Evolutionary conservation across 2,888 invertebrate genomes (phyloP).

Genomic region (Masnerella sp.): DNA sequence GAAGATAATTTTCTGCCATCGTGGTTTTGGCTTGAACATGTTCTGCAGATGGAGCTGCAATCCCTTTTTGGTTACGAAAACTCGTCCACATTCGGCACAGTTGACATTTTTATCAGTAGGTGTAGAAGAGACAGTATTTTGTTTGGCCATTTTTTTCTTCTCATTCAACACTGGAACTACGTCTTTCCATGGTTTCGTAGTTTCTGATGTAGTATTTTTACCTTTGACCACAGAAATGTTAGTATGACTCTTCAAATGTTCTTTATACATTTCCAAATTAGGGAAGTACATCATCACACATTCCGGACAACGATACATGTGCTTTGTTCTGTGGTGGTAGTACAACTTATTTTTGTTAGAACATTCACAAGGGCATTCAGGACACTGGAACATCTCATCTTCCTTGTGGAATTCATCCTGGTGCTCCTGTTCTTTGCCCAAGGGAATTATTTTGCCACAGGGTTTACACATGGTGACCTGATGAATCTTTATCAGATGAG

Average conservation of each 20-base stretch:
- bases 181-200: no score
- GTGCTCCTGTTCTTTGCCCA: conserved; percentile 5
- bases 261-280: conserved; percentile 15
- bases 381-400: conserved; percentile 16
- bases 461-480: conserved; percentile 13
- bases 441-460: conserved; percentile 3
- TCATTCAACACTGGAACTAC: no score
- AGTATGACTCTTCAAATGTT: conserved; percentile 28
- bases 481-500: conserved; percentile 20
- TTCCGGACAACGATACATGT: conserved; percentile 31
- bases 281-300: conserved; percentile 12
- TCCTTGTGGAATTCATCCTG: neutral
- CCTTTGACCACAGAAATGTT: no score
- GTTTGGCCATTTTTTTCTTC: no score
- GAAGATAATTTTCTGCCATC: conserved; percentile 29
- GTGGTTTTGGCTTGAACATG: conserved; percentile 25
- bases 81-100: conserved; percentile 31
- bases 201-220: no score
- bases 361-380: neutral
- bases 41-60: conserved; percentile 9
- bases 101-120: neutral
- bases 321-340: conserved; percentile 21
- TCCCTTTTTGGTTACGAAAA: conserved; percentile 6
- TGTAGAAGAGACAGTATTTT: neutral
- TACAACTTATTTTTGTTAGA: conserved; percentile 5